A percentile compares a stretch with the other conserved stretches of the same genome.
These are phyloP conservation scores for Sebastes aleutianus DNA, from an alignment of 2,797 vertebrate genomes.

Conservation along the genomic window DNA sequence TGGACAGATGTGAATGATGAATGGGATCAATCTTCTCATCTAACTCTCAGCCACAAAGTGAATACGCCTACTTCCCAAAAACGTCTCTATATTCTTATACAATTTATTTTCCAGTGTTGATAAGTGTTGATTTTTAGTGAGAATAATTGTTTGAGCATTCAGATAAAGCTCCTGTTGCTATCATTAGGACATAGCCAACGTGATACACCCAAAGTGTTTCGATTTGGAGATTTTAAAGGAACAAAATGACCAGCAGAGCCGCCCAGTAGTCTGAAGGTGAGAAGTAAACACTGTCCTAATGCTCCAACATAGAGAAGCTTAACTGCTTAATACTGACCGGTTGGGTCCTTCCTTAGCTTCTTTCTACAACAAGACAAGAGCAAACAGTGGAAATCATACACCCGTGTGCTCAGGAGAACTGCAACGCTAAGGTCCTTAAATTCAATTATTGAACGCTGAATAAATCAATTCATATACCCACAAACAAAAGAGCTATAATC, in stretches of 20 bases:
- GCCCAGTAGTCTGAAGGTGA: not conserved
- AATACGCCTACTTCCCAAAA: too few species aligned
- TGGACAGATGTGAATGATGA: too few species aligned
- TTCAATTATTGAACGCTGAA: not conserved
- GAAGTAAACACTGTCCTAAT: constrained; percentile 42
- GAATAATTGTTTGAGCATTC: not conserved
- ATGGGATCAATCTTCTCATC: too few species aligned
- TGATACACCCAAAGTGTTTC: not conserved
- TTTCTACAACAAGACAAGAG: constrained; percentile 9
- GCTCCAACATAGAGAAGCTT: constrained; percentile 39
- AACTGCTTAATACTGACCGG: constrained; percentile 37
- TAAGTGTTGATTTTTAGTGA: not conserved
- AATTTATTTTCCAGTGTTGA: not conserved
- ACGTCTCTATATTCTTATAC: too few species aligned
- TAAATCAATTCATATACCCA: not conserved
- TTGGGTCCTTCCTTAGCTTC: constrained; percentile 2
- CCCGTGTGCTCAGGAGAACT: not conserved
- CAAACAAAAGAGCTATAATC: not conserved
- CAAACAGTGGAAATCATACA: constrained; percentile 39
- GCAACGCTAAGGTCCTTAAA: not conserved
- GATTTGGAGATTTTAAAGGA: not conserved
- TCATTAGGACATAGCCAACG: not conserved
- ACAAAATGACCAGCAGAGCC: not conserved
- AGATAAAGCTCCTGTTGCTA: not conserved
- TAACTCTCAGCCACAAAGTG: too few species aligned